A percentile compares a stretch with the other conserved stretches of the same genome.
Evolutionary conservation across 2,113 vertebrate species (phyloP).

Genomic region (Struthidea cinerea): DNA sequence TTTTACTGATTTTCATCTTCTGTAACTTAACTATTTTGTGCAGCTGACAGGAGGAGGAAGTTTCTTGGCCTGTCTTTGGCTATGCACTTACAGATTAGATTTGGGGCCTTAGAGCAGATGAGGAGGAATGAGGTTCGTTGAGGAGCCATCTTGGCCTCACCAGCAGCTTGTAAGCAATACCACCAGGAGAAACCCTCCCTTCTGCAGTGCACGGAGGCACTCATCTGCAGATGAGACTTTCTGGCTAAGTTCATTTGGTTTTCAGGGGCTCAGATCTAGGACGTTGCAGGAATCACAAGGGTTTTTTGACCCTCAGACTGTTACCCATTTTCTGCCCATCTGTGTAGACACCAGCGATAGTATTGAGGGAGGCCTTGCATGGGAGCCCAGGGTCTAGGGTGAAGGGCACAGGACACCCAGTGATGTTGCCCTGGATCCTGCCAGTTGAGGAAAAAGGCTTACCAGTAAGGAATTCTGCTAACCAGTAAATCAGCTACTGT

Average conservation of each 20-base stretch:
- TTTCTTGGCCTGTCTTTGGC: background rate
- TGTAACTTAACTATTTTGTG: background rate
- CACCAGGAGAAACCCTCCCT: background rate
- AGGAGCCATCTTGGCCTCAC: background rate
- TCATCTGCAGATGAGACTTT: background rate
- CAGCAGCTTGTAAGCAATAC: background rate
- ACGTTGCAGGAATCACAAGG: background rate
- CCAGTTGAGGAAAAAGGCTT: background rate
- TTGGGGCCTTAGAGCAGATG: background rate
- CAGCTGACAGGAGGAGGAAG: background rate
- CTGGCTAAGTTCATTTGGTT: background rate
- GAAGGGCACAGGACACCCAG: background rate
- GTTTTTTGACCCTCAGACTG: background rate
- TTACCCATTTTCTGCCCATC: background rate
- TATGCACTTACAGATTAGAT: background rate
- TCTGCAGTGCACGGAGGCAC: background rate
- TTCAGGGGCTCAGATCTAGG: background rate
- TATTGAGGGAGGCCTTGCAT: background rate
- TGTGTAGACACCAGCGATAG: accelerated
- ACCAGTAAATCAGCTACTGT: background rate
- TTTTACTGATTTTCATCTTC: background rate
- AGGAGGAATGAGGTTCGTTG: background rate
- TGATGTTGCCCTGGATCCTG: background rate
- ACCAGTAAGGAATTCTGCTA: background rate
- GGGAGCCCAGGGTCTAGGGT: background rate